Evolutionary conservation across 2,113 vertebrate genomes (phyloP).

Genomic region (Poecile atricapillus): DNA sequence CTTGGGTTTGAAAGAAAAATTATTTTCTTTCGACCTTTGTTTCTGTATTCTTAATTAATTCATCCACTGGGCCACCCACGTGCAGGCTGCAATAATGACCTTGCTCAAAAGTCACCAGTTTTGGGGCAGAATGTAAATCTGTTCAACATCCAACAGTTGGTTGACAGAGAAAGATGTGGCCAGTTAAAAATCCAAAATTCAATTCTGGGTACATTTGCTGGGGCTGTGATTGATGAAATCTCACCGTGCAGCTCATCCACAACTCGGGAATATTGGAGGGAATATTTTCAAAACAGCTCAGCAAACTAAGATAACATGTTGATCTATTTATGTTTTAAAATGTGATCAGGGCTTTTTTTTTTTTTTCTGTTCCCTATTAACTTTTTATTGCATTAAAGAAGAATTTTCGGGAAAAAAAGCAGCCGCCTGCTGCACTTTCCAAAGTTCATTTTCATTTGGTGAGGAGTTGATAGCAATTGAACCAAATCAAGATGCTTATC

Average conservation of each 20-base stretch:
- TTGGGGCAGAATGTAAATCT: constrained; percentile 49
- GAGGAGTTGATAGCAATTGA: constrained; percentile 5
- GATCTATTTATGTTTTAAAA: not conserved
- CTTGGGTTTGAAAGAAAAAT: constrained; percentile 72
- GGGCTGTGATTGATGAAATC: not conserved
- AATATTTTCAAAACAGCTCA: not conserved
- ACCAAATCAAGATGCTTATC: constrained; percentile 37
- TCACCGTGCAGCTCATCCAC: not conserved
- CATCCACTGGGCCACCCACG: constrained; percentile 68
- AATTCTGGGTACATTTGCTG: not conserved
- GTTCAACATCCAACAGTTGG: constrained; percentile 13
- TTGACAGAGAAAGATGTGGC: constrained; percentile 41
- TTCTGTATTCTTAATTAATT: constrained; percentile 72
- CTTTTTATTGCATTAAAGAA: constrained; percentile 58
- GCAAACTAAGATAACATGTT: not conserved
- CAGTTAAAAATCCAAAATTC: not conserved
- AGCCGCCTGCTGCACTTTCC: not conserved
- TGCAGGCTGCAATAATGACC: constrained; percentile 55
- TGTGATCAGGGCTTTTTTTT: not conserved
- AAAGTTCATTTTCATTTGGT: constrained; percentile 44
- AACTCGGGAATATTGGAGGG: not conserved
- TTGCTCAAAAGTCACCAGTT: constrained; percentile 26
- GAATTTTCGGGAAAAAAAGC: not conserved
- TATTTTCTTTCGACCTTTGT: constrained; percentile 70
- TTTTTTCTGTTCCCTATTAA: constrained; percentile 15